Base-by-base conservation (phyloP, 2,888 invertebrate species). In the Cerceris rybyensis region DNA sequence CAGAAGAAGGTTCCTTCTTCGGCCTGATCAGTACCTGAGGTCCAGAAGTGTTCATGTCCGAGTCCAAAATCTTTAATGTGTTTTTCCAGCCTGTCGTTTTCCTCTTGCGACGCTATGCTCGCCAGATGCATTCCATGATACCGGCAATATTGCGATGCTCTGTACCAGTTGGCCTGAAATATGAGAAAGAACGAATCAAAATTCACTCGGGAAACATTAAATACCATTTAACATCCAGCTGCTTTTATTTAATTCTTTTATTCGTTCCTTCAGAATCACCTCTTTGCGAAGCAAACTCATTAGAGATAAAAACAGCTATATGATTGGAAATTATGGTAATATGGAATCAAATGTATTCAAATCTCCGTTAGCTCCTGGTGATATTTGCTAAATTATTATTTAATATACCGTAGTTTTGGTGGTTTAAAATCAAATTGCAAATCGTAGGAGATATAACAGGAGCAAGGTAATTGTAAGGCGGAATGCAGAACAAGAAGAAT, bases 121-220 rank as follows among this genome's bases (percentile, higher is more conserved):
- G 98, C 97, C 88, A 98, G 94, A 88, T 98, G 97, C 97, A 98
- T 98, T 67, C 98, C 98, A 92, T 98, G 98, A 93, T 97, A 98
- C 79, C 98, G 94, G 92, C 98, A 98, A 93, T 97, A 98, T 93
- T 98, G 98, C 67, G 97, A 96, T 39, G 98, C 97, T 92, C 97
- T 96, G 93, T 96, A 98, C 96, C 98, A 98, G 93, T 98, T 98
- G 6, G 98, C 98, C 98, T 98, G 94, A 80, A 70, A 64, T 52
- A 54, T 58, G 49, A 14, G 11, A 14, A 54, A 17, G 7, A 39
- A 43, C 43, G n/a, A 42, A 63, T 70, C 39, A 57, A 65, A 68
- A 16, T 54, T 58, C 58, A 28, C 9, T 55, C 6, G 43, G 46
- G 52, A 7, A 11, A 2, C 63, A 55, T 70, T 50, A 65, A 69